A percentile compares a stretch with the other conserved stretches of the same genome.
These are phyloP conservation scores for Anguilla pacifica DNA, from an alignment of 2,797 vertebrate species.

Conservation along the genomic window DNA sequence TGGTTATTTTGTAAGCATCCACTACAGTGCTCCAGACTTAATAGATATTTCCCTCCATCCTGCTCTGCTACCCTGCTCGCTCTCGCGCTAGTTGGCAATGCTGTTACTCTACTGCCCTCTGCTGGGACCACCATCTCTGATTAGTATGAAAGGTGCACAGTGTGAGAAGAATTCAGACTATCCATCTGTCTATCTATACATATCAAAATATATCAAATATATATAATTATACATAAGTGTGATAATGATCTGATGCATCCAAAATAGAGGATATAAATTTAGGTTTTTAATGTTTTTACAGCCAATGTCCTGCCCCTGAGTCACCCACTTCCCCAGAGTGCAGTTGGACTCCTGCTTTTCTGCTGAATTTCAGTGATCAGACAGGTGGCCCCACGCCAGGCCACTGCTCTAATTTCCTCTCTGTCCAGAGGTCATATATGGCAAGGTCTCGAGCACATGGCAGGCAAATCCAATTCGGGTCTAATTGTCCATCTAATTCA, in stretches of 20 bases:
- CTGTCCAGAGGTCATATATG: constrained; percentile 10
- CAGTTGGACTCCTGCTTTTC: neutral
- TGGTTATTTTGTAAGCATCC: constrained; percentile 10
- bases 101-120: constrained; percentile 37
- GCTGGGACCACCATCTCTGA: neutral
- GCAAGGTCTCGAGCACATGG: constrained; percentile 13
- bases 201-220: too few species aligned
- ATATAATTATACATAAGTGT: too few species aligned
- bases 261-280: neutral
- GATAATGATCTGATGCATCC: neutral
- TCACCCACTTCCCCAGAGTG: neutral
- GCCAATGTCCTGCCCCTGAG: neutral
- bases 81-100: neutral
- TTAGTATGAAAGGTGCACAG: neutral
- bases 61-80: neutral
- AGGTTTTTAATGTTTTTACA: neutral
- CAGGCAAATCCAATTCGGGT: constrained; percentile 22
- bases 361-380: neutral
- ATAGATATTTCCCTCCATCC: neutral
- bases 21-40: neutral
- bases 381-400: constrained; percentile 1
- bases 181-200: too few species aligned
- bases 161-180: neutral
- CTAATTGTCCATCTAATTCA: constrained; percentile 31
- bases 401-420: constrained; percentile 11